Evolutionary conservation across 2,888 invertebrate species (phyloP), one percentile per base, ranked within the genome.

Genomic region (Sepiola atlantica): DNA sequence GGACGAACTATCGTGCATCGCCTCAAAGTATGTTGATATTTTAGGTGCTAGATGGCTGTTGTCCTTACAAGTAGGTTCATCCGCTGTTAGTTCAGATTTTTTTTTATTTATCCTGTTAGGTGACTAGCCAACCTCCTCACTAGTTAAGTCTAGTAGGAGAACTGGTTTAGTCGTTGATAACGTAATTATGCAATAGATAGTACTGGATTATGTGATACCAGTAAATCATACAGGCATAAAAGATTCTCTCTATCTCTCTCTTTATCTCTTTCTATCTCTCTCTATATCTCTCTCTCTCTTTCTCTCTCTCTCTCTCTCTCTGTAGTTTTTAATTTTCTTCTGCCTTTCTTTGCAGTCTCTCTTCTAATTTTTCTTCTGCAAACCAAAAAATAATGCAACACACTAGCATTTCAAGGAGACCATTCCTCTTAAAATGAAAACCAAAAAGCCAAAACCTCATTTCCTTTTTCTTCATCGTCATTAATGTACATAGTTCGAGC

Each of bases 401-500:
- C 77, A 77, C 16, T 16, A n/a, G 16, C 77, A 77, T 77, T 77
- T n/a, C 16, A 77, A 77, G 1, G 45, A n/a, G 10, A 77, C 16
- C 77, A n/a, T n/a, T 32, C n/a, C 77, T n/a, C 77, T n/a, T n/a
- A n/a, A 20, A 77, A 32, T n/a, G 16, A n/a, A 61, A 28, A 61
- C 24, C 24, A 28, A 61, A 61, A 24, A 61, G 8, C 10, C 24
- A 20, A 8, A 8, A 8, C 61, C 14, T 16, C 32, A n/a, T 77
- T 32, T 77, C 21, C 32, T 16, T 77, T 32, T 77, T 8, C 16
- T 77, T 77, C 32, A 6, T 32, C n/a, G n/a, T 77, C 77, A 77
- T 77, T 32, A 77, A n/a, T 77, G 77, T 77, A 77, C n/a, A 77
- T 77, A 77, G 77, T 77, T 32, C 77, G 77, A 77, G 77, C 77